These are phyloP conservation scores for Malacoctenus gilli DNA, from an alignment of 2,797 vertebrate species.

Conservation along the genomic window DNA sequence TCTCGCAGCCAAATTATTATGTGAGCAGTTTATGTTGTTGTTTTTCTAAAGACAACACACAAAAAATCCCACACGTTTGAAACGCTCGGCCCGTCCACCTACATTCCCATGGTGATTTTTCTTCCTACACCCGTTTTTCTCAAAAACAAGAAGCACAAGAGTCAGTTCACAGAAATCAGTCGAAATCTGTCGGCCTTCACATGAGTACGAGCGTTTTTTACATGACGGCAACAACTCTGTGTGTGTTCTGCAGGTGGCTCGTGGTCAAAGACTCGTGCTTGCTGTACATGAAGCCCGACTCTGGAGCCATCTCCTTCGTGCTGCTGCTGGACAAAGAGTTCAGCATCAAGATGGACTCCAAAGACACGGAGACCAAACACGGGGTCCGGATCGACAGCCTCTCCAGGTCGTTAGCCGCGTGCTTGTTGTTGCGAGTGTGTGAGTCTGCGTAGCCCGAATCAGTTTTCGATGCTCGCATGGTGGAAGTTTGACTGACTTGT, in stretches of 20 bases:
- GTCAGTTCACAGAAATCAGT: conserved; percentile 1
- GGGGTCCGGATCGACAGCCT: conserved; percentile 94
- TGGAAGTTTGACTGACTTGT: too few species aligned
- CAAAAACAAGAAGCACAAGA: conserved; percentile 42
- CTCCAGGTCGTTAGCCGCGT: conserved; percentile 83
- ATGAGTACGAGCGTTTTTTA: neutral
- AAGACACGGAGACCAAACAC: conserved; percentile 94
- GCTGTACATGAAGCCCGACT: conserved; percentile 94
- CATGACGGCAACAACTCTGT: neutral
- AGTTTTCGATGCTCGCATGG: neutral
- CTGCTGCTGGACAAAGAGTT: conserved; percentile 95
- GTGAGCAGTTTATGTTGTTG: conserved; percentile 50
- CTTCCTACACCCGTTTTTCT: conserved; percentile 61
- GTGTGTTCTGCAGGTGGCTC: conserved; percentile 64
- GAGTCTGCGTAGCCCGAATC: neutral
- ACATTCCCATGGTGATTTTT: conserved; percentile 50
- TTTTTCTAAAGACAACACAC: conserved; percentile 48
- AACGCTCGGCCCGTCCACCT: conserved; percentile 52
- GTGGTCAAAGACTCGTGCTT: conserved; percentile 97
- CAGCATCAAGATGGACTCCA: conserved; percentile 93
- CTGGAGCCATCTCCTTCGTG: conserved; percentile 92
- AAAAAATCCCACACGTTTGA: conserved; percentile 65
- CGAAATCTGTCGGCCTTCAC: neutral
- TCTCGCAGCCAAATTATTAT: conserved; percentile 47
- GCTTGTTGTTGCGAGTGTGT: neutral